Percentiles rank a stretch among this genome's conserved stretches.
Evolutionary conservation across 2,888 invertebrate species (phyloP).

Genomic region (Hipparchia sbordonii): DNA sequence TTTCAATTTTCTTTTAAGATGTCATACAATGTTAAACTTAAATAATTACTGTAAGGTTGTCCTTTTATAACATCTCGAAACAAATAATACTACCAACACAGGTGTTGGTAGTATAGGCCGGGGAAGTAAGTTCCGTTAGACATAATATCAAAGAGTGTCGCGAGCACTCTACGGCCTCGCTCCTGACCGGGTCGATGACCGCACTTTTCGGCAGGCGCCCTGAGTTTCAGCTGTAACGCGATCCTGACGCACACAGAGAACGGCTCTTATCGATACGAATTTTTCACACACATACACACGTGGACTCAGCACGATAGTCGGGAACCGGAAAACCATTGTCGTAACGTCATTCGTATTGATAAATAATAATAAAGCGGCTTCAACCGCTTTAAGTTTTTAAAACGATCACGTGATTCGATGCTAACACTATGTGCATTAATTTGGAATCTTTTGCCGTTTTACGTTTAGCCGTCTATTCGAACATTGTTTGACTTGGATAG

Average conservation of each 20-base stretch:
- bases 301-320: conserved; percentile 35
- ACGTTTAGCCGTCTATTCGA: conserved; percentile 25
- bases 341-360: conserved; percentile 53
- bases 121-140: conserved; percentile 46
- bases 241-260: conserved; percentile 69
- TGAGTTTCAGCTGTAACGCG: conserved; percentile 81
- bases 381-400: conserved; percentile 34
- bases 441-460: conserved; percentile 29
- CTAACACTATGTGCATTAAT: conserved; percentile 34
- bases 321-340: conserved; percentile 58
- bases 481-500: conserved; percentile 18
- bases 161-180: conserved; percentile 64
- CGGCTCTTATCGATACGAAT: conserved; percentile 33
- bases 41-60: too few relatives aligned
- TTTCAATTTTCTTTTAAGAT: too few relatives aligned
- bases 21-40: too few relatives aligned
- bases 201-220: conserved; percentile 81
- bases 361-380: conserved; percentile 44
- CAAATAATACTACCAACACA: too few relatives aligned
- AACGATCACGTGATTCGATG: conserved; percentile 40
- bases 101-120: conserved; percentile 14
- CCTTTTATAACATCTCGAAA: too few relatives aligned
- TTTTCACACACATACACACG: conserved; percentile 40
- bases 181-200: conserved; percentile 78
- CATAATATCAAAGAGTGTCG: conserved; percentile 53